phyloP scores from a whole-genome alignment of 2,888 invertebrate species.

The Chesias legatella region DNA sequence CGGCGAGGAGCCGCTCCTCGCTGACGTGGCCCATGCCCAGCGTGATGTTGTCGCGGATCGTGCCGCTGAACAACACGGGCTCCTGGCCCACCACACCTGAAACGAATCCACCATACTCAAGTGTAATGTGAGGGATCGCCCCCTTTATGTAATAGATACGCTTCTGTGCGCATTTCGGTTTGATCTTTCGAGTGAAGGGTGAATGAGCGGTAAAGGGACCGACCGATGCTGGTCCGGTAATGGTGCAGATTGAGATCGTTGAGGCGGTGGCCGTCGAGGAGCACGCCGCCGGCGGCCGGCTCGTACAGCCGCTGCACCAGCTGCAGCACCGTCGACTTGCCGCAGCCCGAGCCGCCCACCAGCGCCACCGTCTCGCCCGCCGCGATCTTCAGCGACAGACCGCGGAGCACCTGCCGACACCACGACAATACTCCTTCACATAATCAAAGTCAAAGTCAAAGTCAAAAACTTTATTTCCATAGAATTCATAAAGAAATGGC shows the following conservation, averaged over 20 bases:
- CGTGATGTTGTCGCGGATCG: slow-evolving; percentile 84
- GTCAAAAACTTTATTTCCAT: too few species aligned
- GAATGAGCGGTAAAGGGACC: too few species aligned
- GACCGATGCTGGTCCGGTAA: slow-evolving; percentile 61
- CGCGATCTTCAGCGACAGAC: slow-evolving; percentile 79
- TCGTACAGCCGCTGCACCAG: slow-evolving; percentile 87
- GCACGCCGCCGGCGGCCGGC: slow-evolving; percentile 78
- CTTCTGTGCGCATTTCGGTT: too few species aligned
- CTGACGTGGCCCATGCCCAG: slow-evolving; percentile 84
- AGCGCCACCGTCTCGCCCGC: slow-evolving; percentile 86
- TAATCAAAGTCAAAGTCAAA: too few species aligned
- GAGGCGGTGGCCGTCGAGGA: slow-evolving; percentile 83
- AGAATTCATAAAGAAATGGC: too few species aligned
- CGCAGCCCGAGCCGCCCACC: slow-evolving; percentile 88
- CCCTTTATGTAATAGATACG: too few species aligned
- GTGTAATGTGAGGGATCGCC: too few species aligned
- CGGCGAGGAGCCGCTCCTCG: slow-evolving; percentile 83
- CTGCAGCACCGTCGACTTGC: slow-evolving; percentile 90
- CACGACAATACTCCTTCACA: too few species aligned
- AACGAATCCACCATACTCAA: too few species aligned
- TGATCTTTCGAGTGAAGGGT: too few species aligned
- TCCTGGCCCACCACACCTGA: slow-evolving; percentile 93
- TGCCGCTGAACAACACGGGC: slow-evolving; percentile 90
- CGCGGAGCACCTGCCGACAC: slow-evolving; percentile 83
- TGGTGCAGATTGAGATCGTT: slow-evolving; percentile 81